Percentiles rank a stretch among this genome's conserved stretches.
Conservation (phyloP, 2,888 invertebrate genomes). For the Aspidiotus rigidus region DNA sequence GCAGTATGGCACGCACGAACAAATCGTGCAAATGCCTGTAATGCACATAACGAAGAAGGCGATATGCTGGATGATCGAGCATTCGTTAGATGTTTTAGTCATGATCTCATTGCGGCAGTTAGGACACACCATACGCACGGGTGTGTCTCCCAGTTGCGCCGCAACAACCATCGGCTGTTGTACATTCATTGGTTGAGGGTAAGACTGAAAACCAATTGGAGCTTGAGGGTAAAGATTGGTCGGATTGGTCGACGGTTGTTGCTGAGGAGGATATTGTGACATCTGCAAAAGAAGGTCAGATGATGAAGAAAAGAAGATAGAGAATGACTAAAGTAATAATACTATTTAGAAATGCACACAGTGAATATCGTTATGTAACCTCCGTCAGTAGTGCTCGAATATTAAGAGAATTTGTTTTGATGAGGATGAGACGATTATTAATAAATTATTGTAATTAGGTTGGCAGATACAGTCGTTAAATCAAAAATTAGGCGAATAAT, state of each 20-base stretch:
- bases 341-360: no score
- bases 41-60: conserved; percentile 16
- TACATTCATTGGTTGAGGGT: background rate
- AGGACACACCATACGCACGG: conserved; percentile 21
- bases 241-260: background rate
- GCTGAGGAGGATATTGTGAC: background rate
- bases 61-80: conserved; percentile 15
- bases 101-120: conserved; percentile 22
- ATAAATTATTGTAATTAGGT: no score
- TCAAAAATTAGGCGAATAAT: no score
- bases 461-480: no score
- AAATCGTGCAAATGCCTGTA: conserved; percentile 11
- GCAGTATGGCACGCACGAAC: conserved; percentile 25
- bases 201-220: background rate
- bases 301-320: no score
- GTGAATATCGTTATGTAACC: no score
- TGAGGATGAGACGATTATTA: no score
- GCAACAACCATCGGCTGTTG: background rate
- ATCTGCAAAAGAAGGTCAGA: background rate
- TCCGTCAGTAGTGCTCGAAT: no score
- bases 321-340: no score
- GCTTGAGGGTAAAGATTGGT: background rate
- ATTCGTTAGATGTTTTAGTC: background rate
- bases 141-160: conserved; percentile 12
- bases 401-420: no score